Percentiles rank a stretch among this genome's conserved stretches.
phyloP scores from a whole-genome alignment of 2,113 vertebrate genomes.

The Tupaia tana region DNA sequence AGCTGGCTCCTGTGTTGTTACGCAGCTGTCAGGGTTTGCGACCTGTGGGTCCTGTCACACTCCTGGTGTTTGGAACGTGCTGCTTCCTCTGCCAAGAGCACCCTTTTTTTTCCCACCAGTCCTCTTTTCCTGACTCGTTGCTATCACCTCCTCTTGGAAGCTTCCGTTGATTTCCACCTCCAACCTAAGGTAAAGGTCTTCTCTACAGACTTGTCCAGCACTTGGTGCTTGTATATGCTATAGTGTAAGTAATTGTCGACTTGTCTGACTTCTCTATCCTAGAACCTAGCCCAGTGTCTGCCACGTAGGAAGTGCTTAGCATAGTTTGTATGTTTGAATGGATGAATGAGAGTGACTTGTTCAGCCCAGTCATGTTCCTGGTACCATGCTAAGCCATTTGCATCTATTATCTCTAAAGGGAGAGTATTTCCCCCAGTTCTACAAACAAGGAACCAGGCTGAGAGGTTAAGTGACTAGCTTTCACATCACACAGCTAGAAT shows the following conservation, averaged over 20 bases:
- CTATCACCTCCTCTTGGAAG: neutral
- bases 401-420: neutral
- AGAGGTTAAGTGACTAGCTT: neutral
- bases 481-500: neutral
- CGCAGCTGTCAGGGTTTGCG: neutral
- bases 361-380: too few relatives aligned
- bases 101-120: neutral
- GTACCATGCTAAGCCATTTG: neutral
- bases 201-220: neutral
- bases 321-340: neutral
- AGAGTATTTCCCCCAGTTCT: neutral
- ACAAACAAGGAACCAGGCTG: neutral
- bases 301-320: neutral
- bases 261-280: neutral
- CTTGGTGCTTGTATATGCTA: neutral
- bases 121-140: neutral
- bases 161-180: conserved; percentile 4
- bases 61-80: neutral
- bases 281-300: neutral
- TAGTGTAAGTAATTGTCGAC: neutral
- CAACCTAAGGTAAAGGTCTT: neutral
- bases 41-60: neutral
- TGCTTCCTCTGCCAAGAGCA: neutral
- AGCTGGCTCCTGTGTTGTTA: neutral
- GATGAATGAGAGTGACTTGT: neutral